Percentiles rank a stretch among this genome's conserved stretches.
Evolutionary conservation across 2,888 invertebrate species (phyloP).

Genomic region (Callyntrura sp.): DNA sequence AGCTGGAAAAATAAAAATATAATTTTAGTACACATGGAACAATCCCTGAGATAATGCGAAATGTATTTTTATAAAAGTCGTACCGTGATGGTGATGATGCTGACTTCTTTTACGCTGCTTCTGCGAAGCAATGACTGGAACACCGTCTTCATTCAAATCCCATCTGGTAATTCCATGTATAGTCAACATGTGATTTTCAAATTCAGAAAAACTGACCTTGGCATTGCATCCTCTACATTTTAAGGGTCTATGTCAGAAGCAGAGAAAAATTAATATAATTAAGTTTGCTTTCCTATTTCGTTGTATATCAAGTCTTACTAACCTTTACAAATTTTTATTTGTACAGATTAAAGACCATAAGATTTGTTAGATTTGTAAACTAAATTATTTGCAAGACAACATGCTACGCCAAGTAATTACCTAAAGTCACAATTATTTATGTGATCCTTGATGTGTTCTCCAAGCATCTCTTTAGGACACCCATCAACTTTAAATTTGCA

Average conservation of each 20-base stretch:
- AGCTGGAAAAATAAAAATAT: constrained; percentile 5
- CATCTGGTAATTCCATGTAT: constrained; percentile 75
- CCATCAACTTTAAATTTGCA: constrained; percentile 81
- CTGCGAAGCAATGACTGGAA: constrained; percentile 74
- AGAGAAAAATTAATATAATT: constrained; percentile 37
- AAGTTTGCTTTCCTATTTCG: too few species aligned
- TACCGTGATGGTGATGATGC: not conserved
- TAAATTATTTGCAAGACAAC: too few species aligned
- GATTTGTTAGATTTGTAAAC: too few species aligned
- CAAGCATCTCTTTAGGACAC: constrained; percentile 74
- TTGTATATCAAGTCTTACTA: too few species aligned
- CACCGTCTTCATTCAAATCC: constrained; percentile 81
- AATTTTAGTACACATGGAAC: constrained; percentile 22
- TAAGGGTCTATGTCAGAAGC: constrained; percentile 80
- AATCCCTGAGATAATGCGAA: too few species aligned
- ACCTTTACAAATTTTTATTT: too few species aligned
- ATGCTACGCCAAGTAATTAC: too few species aligned
- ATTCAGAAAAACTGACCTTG: constrained; percentile 75
- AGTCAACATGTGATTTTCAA: constrained; percentile 76
- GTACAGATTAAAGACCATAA: too few species aligned
- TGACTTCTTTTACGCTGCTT: constrained; percentile 64
- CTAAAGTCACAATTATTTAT: constrained; percentile 77
- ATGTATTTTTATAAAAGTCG: not conserved
- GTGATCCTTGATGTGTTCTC: constrained; percentile 75
- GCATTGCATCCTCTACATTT: constrained; percentile 77